phyloP scores from a whole-genome alignment of 2,113 vertebrate species.

The Columba livia region DNA sequence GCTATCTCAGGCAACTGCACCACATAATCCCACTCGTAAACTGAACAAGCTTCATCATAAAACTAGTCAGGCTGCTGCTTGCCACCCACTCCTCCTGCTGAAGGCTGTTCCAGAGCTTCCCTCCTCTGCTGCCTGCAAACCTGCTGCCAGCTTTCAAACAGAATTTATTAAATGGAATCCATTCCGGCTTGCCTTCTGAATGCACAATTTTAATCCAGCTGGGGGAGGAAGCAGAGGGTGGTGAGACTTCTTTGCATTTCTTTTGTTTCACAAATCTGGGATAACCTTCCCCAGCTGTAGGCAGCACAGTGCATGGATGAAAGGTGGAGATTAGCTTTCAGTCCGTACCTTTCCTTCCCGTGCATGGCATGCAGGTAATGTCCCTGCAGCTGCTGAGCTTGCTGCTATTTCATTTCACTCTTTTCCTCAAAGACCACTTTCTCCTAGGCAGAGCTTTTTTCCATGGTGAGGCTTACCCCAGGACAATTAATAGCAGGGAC shows the following conservation, averaged over 20 bases:
- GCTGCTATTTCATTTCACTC: background rate
- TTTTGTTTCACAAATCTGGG: background rate
- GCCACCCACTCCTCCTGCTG: constrained; percentile 53
- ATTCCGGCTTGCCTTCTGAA: background rate
- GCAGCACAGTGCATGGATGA: background rate
- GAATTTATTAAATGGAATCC: constrained; percentile 32
- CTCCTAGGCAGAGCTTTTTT: background rate
- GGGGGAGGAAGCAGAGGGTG: background rate
- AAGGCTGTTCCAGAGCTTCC: constrained; percentile 45
- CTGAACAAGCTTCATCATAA: constrained; percentile 7
- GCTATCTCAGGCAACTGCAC: background rate
- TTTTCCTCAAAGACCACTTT: background rate
- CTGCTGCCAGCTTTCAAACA: constrained; percentile 40
- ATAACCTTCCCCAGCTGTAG: background rate
- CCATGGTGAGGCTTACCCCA: background rate
- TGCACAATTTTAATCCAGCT: background rate
- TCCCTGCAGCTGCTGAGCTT: background rate
- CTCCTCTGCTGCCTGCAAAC: constrained; percentile 54
- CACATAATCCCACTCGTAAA: background rate
- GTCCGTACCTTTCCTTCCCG: background rate
- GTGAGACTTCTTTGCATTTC: background rate
- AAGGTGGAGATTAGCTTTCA: background rate
- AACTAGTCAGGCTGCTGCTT: constrained; percentile 37
- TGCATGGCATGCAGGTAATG: background rate
- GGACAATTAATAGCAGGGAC: background rate